phyloP scores from a whole-genome alignment of 2,113 vertebrate species.

The human region DNA sequence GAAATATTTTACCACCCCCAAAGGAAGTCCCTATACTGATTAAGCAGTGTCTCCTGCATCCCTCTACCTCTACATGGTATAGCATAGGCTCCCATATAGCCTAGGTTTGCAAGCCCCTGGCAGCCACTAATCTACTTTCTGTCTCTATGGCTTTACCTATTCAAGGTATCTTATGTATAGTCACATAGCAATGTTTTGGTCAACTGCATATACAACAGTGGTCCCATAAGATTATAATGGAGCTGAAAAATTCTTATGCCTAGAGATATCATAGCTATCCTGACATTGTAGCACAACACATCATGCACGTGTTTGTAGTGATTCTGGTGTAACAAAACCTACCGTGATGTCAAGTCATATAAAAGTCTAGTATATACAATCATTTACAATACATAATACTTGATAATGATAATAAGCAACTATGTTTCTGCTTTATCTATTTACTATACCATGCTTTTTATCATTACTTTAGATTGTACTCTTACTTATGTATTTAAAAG shows the following conservation, averaged over 20 bases:
- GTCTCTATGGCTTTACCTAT: not conserved
- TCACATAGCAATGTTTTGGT: not conserved
- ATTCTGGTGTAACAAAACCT: not conserved
- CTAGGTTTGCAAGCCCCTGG: not conserved
- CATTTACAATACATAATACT: not conserved
- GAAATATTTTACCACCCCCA: not conserved
- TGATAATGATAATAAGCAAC: not conserved
- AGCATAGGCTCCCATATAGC: too few relatives aligned
- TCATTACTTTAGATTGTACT: not conserved
- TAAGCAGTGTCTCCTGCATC: not conserved
- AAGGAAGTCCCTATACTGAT: not conserved
- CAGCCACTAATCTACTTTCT: not conserved
- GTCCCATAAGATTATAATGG: not conserved
- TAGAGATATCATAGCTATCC: not conserved
- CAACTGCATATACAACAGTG: not conserved
- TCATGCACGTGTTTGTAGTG: not conserved
- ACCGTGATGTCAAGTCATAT: not conserved
- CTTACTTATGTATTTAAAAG: not conserved
- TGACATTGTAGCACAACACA: not conserved
- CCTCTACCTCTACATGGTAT: too few relatives aligned
- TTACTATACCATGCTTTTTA: not conserved
- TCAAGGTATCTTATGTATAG: not conserved
- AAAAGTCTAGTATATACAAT: not conserved
- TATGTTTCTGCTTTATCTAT: not conserved
- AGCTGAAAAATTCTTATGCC: not conserved